Base-by-base conservation (phyloP, 2,888 invertebrate species). In the Cynaeus angustus region DNA sequence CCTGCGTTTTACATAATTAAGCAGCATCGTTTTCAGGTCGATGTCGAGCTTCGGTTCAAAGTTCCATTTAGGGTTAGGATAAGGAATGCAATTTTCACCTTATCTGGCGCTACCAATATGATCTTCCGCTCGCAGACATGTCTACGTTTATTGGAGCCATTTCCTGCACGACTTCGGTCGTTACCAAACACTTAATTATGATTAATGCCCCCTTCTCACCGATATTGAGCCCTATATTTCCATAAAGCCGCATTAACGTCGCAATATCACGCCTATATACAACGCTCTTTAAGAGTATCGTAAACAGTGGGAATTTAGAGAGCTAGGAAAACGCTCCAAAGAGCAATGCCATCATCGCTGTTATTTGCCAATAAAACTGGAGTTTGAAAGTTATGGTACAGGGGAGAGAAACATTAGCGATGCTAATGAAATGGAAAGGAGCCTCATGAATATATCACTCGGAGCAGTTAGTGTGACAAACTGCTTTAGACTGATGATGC, bases 151-250 rank as follows among this genome's bases (percentile, higher is more conserved):
- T 82, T 82, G 81, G 78, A 79, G 80, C 80, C 81, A 79, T 81
- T 81, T 81, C 80, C 81, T 76, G 76, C 78, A 75, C 78, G 80
- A 79, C 77, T 77, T 73, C 75, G 79, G 78, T 79, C 80, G 82
- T 82, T 81, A 81, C 81, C 79, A 75, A 83, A 81, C 82, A 78
- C 81, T 83, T 83, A 83, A 83, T 83, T 83, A 83, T 82, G 82
- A 83, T 83, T 82, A 83, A 83, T 83, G 82, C 78, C 75, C 75
- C 78, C 75, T 68, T 77, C 76, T 78, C 78, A 84, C 86, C 86
- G 86, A 87, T 87, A 87, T 87, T 87, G 87, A 86, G 86, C 86
- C 84, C 85, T 87, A 86, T 86, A 87, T 87, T 87, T 86, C 87
- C 87, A 87, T 87, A 87, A 87, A 87, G 85, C 86, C 86, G 86